Conservation (phyloP, 2,797 vertebrate species). For the Pseudocheirus occidentalis region DNA sequence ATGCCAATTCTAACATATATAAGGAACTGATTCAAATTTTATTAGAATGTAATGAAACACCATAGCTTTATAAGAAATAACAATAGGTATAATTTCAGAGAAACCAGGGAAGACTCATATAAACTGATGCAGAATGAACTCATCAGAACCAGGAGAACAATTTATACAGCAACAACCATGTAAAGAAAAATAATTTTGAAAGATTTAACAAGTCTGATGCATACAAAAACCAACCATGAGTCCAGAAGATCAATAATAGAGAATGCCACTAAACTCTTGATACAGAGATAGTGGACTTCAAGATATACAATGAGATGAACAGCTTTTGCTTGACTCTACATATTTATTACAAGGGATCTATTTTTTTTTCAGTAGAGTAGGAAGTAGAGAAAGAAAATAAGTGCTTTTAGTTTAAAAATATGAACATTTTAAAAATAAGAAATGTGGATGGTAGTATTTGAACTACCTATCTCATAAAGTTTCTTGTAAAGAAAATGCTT, state of each 20-base stretch:
- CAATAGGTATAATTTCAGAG: background rate
- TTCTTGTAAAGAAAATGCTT: background rate
- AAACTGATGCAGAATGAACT: background rate
- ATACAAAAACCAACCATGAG: background rate
- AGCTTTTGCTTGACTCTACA: background rate
- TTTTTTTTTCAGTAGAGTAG: background rate
- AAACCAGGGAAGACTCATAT: background rate
- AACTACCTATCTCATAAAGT: background rate
- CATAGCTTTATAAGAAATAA: background rate
- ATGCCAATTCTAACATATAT: background rate
- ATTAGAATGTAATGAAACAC: background rate
- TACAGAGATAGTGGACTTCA: background rate
- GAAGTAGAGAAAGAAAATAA: background rate
- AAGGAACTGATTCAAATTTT: background rate
- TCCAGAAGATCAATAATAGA: background rate
- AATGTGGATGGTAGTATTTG: background rate
- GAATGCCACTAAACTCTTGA: background rate
- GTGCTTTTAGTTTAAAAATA: background rate
- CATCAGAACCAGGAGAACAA: background rate
- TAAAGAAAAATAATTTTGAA: background rate
- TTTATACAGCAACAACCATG: background rate
- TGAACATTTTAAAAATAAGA: background rate
- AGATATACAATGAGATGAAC: background rate
- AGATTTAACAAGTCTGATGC: background rate
- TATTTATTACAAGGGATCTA: background rate